These are phyloP conservation scores for Rana temporaria DNA, from an alignment of 2,113 vertebrate species.

Conservation along the genomic window DNA sequence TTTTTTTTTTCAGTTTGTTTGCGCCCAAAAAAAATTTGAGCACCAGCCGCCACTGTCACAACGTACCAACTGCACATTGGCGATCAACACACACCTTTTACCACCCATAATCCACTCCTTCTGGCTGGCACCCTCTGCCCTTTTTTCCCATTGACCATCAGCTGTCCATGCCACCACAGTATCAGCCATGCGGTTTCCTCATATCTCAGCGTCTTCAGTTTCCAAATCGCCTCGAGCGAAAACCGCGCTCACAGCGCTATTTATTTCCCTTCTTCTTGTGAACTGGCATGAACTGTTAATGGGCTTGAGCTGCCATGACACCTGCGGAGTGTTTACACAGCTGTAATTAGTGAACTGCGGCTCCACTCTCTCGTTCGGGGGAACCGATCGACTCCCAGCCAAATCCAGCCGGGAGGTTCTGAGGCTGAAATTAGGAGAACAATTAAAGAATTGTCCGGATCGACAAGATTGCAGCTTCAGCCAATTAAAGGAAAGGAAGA, in stretches of 20 bases:
- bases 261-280: constrained; percentile 28
- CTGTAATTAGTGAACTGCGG: constrained; percentile 19
- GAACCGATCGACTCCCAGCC: background rate
- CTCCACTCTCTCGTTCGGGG: background rate
- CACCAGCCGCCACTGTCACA: too few species aligned
- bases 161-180: background rate
- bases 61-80: too few species aligned
- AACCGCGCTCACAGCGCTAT: background rate
- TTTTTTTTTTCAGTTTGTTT: too few species aligned
- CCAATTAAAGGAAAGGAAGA: background rate
- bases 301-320: constrained; percentile 30
- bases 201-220: background rate
- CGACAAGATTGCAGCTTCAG: background rate
- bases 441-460: constrained; percentile 19
- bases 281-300: constrained; percentile 31
- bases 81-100: too few species aligned
- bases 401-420: background rate
- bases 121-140: too few species aligned
- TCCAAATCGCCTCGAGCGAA: background rate
- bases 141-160: too few species aligned
- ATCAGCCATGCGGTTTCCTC: background rate
- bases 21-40: too few species aligned
- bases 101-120: background rate
- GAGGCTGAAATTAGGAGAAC: constrained; percentile 1
- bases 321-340: constrained; percentile 39